Conservation (phyloP, 2,888 invertebrate genomes). For the Venustoraphidia nigricollis region DNA sequence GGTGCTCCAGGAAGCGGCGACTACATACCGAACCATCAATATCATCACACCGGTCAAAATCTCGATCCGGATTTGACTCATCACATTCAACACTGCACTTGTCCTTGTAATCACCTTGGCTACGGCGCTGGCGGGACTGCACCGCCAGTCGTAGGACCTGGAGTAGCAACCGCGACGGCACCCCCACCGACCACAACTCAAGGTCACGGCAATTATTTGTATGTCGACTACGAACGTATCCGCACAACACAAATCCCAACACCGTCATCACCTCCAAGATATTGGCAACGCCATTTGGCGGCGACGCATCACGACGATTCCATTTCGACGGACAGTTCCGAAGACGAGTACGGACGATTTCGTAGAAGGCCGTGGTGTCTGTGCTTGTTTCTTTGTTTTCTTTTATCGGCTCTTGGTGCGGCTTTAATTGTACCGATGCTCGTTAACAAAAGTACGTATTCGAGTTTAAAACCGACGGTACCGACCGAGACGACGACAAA, state of each 20-base stretch:
- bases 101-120: conserved; percentile 87
- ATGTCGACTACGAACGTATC: conserved; percentile 11
- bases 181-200: conserved; percentile 21
- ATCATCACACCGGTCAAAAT: not conserved
- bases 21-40: not conserved
- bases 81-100: conserved; percentile 79
- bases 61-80: conserved; percentile 72
- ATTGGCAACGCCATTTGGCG: conserved; percentile 3
- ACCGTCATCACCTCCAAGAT: conserved; percentile 11
- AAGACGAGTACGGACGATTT: conserved; percentile 33
- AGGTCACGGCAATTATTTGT: conserved; percentile 18
- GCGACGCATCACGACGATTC: conserved; percentile 1
- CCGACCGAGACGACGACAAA: conserved; percentile 27
- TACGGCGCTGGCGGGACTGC: conserved; percentile 41
- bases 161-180: conserved; percentile 19
- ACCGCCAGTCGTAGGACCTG: conserved; percentile 12
- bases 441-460: conserved; percentile 19
- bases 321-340: conserved; percentile 29
- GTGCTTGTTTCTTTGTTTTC: conserved; percentile 40
- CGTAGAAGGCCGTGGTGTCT: conserved; percentile 32
- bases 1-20: not conserved
- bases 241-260: conserved; percentile 29
- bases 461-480: conserved; percentile 17
- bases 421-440: conserved; percentile 39
- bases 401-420: conserved; percentile 39